phyloP scores from a whole-genome alignment of 1,140 invertebrate genomes.

The Calephelis virginiensis region DNA sequence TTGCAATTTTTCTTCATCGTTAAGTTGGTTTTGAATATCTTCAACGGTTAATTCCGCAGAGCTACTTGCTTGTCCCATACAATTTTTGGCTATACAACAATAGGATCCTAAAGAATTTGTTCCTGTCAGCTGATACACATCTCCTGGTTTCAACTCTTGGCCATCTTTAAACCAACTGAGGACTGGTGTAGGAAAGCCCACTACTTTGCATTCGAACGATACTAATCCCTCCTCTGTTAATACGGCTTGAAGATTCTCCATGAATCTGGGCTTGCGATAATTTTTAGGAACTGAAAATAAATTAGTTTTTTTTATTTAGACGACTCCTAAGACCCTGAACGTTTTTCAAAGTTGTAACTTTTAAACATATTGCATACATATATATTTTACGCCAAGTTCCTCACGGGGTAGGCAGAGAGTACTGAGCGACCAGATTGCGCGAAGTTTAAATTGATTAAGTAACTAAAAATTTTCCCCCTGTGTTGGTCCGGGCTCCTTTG shows the following conservation, averaged over 20 bases:
- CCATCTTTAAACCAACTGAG: conserved; percentile 95
- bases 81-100: conserved; percentile 93
- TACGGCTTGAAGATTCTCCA: conserved; percentile 92
- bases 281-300: conserved; percentile 88
- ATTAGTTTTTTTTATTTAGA: not conserved
- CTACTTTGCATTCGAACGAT: conserved; percentile 95
- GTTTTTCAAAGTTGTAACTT: too few species aligned
- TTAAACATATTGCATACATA: too few species aligned
- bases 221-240: conserved; percentile 94
- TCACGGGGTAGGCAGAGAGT: too few species aligned
- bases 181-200: conserved; percentile 91
- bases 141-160: conserved; percentile 92
- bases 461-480: too few species aligned
- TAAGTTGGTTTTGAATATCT: conserved; percentile 93
- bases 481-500: too few species aligned
- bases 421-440: too few species aligned
- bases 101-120: conserved; percentile 94
- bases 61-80: conserved; percentile 93
- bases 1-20: conserved; percentile 89
- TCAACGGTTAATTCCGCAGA: conserved; percentile 92
- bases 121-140: conserved; percentile 94
- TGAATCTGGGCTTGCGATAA: conserved; percentile 91
- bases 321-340: too few species aligned
- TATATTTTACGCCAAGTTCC: too few species aligned
- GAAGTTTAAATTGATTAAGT: too few species aligned